Conservation (phyloP, 2,888 invertebrate species). For the Corythucha ciliata region DNA sequence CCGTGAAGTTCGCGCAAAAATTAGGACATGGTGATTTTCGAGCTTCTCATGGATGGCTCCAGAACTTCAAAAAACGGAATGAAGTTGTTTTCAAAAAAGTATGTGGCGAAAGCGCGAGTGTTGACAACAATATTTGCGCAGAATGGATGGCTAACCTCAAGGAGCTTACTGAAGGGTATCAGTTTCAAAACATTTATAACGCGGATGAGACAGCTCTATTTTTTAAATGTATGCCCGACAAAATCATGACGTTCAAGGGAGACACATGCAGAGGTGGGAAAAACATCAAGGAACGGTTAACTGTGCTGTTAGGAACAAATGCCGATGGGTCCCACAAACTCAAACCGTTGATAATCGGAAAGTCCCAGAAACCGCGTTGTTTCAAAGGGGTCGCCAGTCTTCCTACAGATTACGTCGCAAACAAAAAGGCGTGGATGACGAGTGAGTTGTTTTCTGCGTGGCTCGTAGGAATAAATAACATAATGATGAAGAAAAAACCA, state of each 20-base stretch:
- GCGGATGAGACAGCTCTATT: neutral
- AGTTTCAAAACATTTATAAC: conserved; percentile 3
- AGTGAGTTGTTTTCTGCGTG: conserved; percentile 14
- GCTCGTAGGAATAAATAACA: conserved; percentile 3
- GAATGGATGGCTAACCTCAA: too few species aligned
- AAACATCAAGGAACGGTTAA: neutral
- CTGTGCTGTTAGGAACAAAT: conserved; percentile 1
- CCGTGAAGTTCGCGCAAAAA: too few species aligned
- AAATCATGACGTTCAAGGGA: neutral
- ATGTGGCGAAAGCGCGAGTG: too few species aligned
- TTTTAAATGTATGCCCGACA: conserved; percentile 6
- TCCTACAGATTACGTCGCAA: conserved; percentile 16
- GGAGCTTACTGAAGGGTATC: too few species aligned
- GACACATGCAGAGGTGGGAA: neutral
- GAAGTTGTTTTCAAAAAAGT: too few species aligned
- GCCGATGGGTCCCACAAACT: neutral
- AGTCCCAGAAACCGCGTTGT: conserved; percentile 17
- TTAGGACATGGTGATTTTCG: too few species aligned
- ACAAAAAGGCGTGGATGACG: conserved; percentile 26
- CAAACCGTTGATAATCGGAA: neutral
- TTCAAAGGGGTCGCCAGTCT: conserved; percentile 15
- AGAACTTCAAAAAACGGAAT: too few species aligned
- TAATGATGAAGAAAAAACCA: conserved; percentile 5
- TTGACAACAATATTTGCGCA: too few species aligned
- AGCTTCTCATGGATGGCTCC: too few species aligned